Percentiles rank a stretch among this genome's conserved stretches.
phyloP scores from a whole-genome alignment of 2,797 vertebrate species.

The Labroides dimidiatus region DNA sequence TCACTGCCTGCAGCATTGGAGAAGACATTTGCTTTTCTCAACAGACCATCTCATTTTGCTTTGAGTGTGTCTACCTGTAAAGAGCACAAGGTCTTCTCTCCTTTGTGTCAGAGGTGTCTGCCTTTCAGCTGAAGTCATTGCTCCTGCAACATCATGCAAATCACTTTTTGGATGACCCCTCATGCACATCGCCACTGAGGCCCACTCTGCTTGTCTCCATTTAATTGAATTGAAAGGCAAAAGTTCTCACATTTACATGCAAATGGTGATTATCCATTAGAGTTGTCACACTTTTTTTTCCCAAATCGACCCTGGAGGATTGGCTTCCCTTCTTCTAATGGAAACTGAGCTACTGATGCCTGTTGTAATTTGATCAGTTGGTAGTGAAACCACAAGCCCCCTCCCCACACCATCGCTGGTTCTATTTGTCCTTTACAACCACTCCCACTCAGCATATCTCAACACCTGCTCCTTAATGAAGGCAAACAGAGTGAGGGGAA shows the following conservation, averaged over 20 bases:
- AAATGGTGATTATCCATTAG: slow-evolving; percentile 65
- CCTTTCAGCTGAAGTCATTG: slow-evolving; percentile 8
- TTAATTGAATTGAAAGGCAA: slow-evolving; percentile 55
- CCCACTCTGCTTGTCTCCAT: slow-evolving; percentile 24
- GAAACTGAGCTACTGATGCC: slow-evolving; percentile 74
- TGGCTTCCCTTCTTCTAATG: slow-evolving; percentile 70
- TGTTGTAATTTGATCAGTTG: slow-evolving; percentile 80
- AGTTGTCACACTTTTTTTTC: slow-evolving; percentile 58
- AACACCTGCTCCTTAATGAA: slow-evolving; percentile 82
- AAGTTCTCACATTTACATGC: slow-evolving; percentile 66
- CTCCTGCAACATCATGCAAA: slow-evolving; percentile 51
- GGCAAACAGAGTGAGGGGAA: slow-evolving; percentile 65
- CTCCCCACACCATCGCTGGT: slow-evolving; percentile 43
- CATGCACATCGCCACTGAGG: slow-evolving; percentile 28
- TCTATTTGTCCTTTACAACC: slow-evolving; percentile 67
- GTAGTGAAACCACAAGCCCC: slow-evolving; percentile 71
- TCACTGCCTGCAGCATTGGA: background rate
- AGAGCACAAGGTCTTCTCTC: slow-evolving; percentile 5
- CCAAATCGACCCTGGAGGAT: slow-evolving; percentile 64
- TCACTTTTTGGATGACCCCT: slow-evolving; percentile 27
- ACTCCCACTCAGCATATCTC: slow-evolving; percentile 77
- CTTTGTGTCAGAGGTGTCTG: slow-evolving; percentile 32
- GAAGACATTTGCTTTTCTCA: slow-evolving; percentile 3
- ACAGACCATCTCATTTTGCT: background rate
- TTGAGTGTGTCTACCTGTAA: slow-evolving; percentile 10